A percentile compares a stretch with the other conserved stretches of the same genome.
Conservation (phyloP, 2,888 invertebrate genomes). For the Stenurella melanura region DNA sequence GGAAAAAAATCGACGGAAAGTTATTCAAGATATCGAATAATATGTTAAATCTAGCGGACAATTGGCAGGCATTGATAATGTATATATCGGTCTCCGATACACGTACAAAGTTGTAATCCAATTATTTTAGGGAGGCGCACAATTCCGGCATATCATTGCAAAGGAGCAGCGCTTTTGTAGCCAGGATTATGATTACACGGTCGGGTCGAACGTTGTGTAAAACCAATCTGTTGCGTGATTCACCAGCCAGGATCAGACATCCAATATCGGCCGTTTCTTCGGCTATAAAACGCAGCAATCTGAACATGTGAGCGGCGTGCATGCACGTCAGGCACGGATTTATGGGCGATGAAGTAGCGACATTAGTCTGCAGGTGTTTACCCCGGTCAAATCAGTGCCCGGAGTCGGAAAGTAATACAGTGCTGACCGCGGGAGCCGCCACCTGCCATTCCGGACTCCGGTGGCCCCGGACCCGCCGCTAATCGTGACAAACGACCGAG, state of each 20-base stretch:
- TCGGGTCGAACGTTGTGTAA: slow-evolving; percentile 59
- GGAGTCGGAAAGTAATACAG: slow-evolving; percentile 69
- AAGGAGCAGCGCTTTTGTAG: slow-evolving; percentile 58
- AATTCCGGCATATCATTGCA: slow-evolving; percentile 48
- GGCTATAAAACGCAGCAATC: slow-evolving; percentile 42
- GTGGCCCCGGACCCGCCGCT: slow-evolving; percentile 61
- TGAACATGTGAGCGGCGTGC: slow-evolving; percentile 32
- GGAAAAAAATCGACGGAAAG: slow-evolving; percentile 64
- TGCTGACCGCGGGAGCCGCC: slow-evolving; percentile 69
- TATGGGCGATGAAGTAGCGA: slow-evolving; percentile 61
- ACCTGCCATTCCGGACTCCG: slow-evolving; percentile 63
- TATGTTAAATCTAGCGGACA: slow-evolving; percentile 70
- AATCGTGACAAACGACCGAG: slow-evolving; percentile 72
- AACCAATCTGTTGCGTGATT: slow-evolving; percentile 68
- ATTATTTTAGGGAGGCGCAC: slow-evolving; percentile 57
- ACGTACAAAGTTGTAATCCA: slow-evolving; percentile 55
- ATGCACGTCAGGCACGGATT: slow-evolving; percentile 52
- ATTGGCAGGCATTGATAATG: slow-evolving; percentile 60
- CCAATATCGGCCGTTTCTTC: slow-evolving; percentile 46
- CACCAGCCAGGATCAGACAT: slow-evolving; percentile 53
- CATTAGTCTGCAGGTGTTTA: slow-evolving; percentile 68
- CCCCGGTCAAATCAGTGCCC: slow-evolving; percentile 69
- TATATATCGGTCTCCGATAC: slow-evolving; percentile 46
- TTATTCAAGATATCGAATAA: slow-evolving; percentile 64
- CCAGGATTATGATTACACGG: slow-evolving; percentile 66